Evolutionary conservation across 1,140 invertebrate species (phyloP).

Genomic region (Holcopasites calliopsidis): DNA sequence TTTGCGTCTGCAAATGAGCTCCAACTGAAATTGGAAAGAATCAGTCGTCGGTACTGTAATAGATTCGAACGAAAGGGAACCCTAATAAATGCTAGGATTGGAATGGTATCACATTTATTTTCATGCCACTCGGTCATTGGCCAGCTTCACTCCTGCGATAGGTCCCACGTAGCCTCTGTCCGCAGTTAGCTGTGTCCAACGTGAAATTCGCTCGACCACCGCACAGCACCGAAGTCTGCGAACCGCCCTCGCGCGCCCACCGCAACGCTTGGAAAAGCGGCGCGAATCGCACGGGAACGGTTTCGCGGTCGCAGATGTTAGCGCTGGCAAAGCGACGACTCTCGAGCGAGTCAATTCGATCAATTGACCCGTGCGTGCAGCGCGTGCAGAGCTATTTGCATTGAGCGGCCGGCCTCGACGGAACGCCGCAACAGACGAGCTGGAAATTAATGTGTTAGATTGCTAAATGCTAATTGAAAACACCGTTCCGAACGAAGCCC

Average conservation of each 20-base stretch:
- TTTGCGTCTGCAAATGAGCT: conserved; percentile 6
- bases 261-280: not conserved
- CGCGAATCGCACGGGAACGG: conserved; percentile 5
- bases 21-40: not conserved
- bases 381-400: conserved; percentile 77
- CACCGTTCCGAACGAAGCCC: conserved; percentile 31
- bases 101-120: too few relatives aligned
- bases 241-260: conserved; percentile 11
- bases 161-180: too few relatives aligned
- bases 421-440: conserved; percentile 74
- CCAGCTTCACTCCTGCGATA: too few relatives aligned
- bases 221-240: conserved; percentile 17
- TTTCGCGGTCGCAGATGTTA: conserved; percentile 1
- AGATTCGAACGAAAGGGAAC: conserved; percentile 21
- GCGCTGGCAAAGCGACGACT: not conserved
- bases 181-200: conserved; percentile 28
- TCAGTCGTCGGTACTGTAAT: not conserved
- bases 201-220: conserved; percentile 69
- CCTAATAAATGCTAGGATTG: conserved; percentile 65
- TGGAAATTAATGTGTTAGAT: conserved; percentile 79
- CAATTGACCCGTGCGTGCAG: conserved; percentile 72
- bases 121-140: too few relatives aligned
- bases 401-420: conserved; percentile 69
- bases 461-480: conserved; percentile 80
- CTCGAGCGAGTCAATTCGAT: conserved; percentile 74